phyloP scores from a whole-genome alignment of 2,888 invertebrate genomes.

The Phaedon cochleariae region DNA sequence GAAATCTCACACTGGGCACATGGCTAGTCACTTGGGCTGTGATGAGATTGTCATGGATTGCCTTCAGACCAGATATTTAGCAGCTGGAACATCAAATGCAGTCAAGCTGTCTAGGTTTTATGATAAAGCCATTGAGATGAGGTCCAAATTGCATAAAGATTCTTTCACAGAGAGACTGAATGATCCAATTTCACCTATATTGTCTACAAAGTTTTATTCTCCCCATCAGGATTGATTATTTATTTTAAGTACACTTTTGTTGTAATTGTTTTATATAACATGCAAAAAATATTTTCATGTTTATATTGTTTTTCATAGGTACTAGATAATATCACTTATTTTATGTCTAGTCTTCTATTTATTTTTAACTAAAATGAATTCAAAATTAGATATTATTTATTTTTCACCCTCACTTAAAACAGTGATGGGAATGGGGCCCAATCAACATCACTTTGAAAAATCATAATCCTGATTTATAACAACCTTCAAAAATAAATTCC shows the following conservation, averaged over 20 bases:
- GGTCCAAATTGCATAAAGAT: slow-evolving; percentile 57
- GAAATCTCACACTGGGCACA: slow-evolving; percentile 66
- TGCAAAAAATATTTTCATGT: too few species aligned
- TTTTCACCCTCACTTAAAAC: too few species aligned
- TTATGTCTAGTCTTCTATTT: too few species aligned
- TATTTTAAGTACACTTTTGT: background rate
- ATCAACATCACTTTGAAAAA: too few species aligned
- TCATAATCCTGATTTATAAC: too few species aligned
- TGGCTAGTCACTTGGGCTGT: slow-evolving; percentile 91
- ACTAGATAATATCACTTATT: too few species aligned
- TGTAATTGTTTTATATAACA: background rate
- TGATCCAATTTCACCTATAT: slow-evolving; percentile 53
- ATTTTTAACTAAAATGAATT: too few species aligned
- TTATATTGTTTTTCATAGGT: too few species aligned
- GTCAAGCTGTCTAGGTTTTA: slow-evolving; percentile 94
- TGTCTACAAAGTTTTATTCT: slow-evolving; percentile 59
- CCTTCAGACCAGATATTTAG: slow-evolving; percentile 78
- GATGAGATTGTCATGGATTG: slow-evolving; percentile 91
- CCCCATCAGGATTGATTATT: slow-evolving; percentile 51
- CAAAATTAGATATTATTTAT: too few species aligned
- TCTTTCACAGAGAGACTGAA: slow-evolving; percentile 56
- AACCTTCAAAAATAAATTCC: too few species aligned
- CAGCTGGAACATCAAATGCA: slow-evolving; percentile 94
- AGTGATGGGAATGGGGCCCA: too few species aligned
- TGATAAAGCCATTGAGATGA: slow-evolving; percentile 80